Evolutionary conservation across 2,113 vertebrate species (phyloP), one percentile per base, ranked within the genome.

Genomic region (Ammodytes marinus): DNA sequence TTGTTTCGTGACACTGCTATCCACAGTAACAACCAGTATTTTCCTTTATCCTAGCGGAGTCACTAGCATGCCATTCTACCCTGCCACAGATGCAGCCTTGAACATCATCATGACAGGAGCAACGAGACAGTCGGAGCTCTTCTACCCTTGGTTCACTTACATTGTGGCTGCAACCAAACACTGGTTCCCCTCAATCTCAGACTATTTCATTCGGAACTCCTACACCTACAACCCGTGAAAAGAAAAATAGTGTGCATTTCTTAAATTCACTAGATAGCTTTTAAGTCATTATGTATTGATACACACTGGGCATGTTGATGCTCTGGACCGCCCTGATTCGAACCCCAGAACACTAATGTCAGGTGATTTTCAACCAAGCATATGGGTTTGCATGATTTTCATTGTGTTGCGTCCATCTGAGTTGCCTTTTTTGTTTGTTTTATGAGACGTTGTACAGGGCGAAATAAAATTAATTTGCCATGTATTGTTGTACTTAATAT

Each of bases 91-190:
- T 0, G 95, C 97, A 0, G 97, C 97, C 0, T 80, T 96, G 39
- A 93, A 95, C 43, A 96, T 98, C 80, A 84, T 97, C 69, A 92
- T 47, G 0, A 95, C 94, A 0, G 95, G 96, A 8, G 93, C 94
- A 0, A 86, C 79, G 0, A 92, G 93, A 6, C 65, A 90, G 6
- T 27, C 10, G 0, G 94, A 96, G 53, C 45, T 96, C 6, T 97
- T 94, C 91, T 97, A 96, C 85, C 97, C 96, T 0, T 93, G 94
- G 95, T 95, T 90, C 86, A 89, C 94, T 64, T 80, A 69, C 43
- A 35, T 91, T 4, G 0, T 89, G 0, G 70, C 75, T 57, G 4
- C 91, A 17, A 57, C 83, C 57, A 94, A 94, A 86, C 95, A 95
- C 46, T 93, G 95, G 95, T 90, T 93, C 59, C 95, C 96, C 19